Evolutionary conservation across 2,797 vertebrate species (phyloP).

Genomic region (Takifugu ocellatus): DNA sequence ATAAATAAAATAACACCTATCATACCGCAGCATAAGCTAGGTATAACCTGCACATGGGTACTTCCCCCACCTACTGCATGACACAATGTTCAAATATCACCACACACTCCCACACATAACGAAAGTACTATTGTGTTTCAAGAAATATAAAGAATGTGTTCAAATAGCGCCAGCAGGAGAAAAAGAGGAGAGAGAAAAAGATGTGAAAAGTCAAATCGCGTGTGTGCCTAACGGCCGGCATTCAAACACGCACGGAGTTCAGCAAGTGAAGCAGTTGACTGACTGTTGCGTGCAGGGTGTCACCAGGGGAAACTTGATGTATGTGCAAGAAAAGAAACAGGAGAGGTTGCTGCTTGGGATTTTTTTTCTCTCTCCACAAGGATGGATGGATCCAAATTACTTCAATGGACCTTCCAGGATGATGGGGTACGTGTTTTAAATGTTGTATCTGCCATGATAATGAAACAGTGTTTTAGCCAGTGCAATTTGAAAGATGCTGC

Average conservation of each 20-base stretch:
- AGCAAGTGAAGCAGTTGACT: neutral
- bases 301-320: slow-evolving; percentile 12
- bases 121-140: slow-evolving; percentile 10
- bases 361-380: neutral
- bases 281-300: slow-evolving; percentile 21
- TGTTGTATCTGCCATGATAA: neutral
- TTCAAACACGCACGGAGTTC: slow-evolving; percentile 27
- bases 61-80: slow-evolving; percentile 7
- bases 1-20: neutral
- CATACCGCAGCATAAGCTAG: slow-evolving; percentile 3
- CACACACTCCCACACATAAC: slow-evolving; percentile 7
- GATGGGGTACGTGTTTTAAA: neutral
- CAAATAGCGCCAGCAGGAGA: slow-evolving; percentile 43
- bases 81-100: slow-evolving; percentile 40
- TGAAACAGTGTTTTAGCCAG: neutral
- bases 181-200: slow-evolving; percentile 19
- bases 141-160: slow-evolving; percentile 43
- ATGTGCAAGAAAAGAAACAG: slow-evolving; percentile 1
- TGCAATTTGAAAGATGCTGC: slow-evolving; percentile 20
- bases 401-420: neutral
- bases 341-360: slow-evolving; percentile 8
- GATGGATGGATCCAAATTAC: slow-evolving; percentile 7
- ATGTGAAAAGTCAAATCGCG: slow-evolving; percentile 12
- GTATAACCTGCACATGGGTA: slow-evolving; percentile 1
- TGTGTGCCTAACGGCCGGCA: slow-evolving; percentile 16